Percentiles rank a stretch among this genome's conserved stretches.
phyloP scores from a whole-genome alignment of 2,888 invertebrate species.

The Lottia scabra region DNA sequence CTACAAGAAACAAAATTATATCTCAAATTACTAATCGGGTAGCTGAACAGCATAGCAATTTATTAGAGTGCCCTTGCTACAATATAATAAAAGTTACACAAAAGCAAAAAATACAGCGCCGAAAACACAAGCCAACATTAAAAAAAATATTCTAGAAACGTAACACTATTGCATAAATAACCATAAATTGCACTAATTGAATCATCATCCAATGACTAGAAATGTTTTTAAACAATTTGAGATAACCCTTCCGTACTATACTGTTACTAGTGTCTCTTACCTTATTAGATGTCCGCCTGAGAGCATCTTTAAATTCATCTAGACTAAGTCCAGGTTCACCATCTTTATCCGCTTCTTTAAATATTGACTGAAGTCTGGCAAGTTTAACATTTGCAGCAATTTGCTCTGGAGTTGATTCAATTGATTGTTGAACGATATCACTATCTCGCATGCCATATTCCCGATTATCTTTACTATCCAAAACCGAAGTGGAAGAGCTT shows the following conservation, averaged over 20 bases:
- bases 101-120: no score
- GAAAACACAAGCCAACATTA: no score
- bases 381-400: constrained; percentile 13
- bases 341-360: constrained; percentile 49
- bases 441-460: constrained; percentile 1
- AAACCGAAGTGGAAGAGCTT: neutral
- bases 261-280: neutral
- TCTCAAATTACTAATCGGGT: no score
- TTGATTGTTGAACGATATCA: neutral
- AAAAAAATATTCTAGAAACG: no score
- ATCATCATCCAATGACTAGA: no score
- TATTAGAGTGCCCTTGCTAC: no score
- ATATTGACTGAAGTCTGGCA: constrained; percentile 32
- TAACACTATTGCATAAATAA: no score
- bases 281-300: constrained; percentile 39
- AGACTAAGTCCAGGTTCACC: constrained; percentile 49
- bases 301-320: constrained; percentile 57
- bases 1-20: neutral
- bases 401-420: neutral
- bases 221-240: no score
- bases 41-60: no score
- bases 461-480: constrained; percentile 1
- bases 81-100: no score
- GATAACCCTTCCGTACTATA: no score
- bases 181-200: no score